Percentiles rank a stretch among this genome's conserved stretches.
These are phyloP conservation scores for Neosalanx taihuensis DNA, from an alignment of 2,797 vertebrate species.

Conservation along the genomic window DNA sequence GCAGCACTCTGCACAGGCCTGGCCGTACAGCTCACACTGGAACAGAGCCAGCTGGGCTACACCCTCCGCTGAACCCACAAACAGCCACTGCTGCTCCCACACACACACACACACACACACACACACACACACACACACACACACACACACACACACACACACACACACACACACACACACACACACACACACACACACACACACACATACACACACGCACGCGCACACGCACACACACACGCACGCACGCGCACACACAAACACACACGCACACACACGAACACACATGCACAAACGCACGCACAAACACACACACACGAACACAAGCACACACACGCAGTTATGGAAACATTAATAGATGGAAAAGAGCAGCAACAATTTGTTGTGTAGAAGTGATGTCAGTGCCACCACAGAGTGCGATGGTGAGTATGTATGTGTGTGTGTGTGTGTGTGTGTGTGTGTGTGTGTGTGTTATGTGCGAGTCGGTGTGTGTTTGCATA, in stretches of 20 bases:
- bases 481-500: constrained; percentile 16
- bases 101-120: not conserved
- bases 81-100: constrained; percentile 70
- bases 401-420: constrained; percentile 3
- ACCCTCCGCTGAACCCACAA: constrained; percentile 76
- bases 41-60: constrained; percentile 81
- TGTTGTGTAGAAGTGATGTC: not conserved
- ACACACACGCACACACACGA: constrained; percentile 20
- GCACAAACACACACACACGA: constrained; percentile 70
- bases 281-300: not conserved
- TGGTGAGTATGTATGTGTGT: constrained; percentile 18
- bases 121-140: not conserved
- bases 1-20: constrained; percentile 84
- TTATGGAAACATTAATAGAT: not conserved
- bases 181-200: not conserved
- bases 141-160: constrained; percentile 70
- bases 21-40: constrained; percentile 85
- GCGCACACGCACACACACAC: constrained; percentile 62
- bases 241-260: not conserved
- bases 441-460: constrained; percentile 8
- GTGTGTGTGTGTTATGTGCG: not conserved
- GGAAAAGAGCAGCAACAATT: no score
- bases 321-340: not conserved
- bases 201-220: constrained; percentile 50
- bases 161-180: constrained; percentile 16